Evolutionary conservation across 2,113 vertebrate genomes (phyloP), one percentile per base, ranked within the genome.

Genomic region (Saccopteryx bilineata): DNA sequence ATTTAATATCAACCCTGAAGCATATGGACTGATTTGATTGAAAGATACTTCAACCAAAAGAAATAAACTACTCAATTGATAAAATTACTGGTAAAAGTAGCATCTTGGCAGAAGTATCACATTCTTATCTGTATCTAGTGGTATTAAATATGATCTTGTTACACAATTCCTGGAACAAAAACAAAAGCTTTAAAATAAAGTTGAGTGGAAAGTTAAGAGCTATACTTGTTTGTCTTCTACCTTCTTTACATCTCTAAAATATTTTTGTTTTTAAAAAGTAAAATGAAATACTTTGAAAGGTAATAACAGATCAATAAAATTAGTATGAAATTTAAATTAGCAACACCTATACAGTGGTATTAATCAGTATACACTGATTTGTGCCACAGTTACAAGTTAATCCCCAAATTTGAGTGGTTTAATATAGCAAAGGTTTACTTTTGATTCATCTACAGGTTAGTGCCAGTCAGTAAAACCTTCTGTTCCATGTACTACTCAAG

Each of bases 271-370:
- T 65, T 15, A 65, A 87, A 91, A 93, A 69, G 5, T 66, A 63
- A 92, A 95, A 82, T 81, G 24, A 79, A 83, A 91, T 23, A 24
- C 63, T n/a, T 86, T 60, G 81, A 60, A 94, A 95, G 31, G 66
- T 54, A 2, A 56, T 68, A 93, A 79, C 4, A 75, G 39, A 88
- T 7, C 11, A 61, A 66, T 50, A 80, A 80, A 76, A 76, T 72
- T 66, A 71, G 14, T 9, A 15, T 60, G 19, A 86, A 95, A 39
- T 80, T 18, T 17, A 14, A 81, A 50, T 72, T 72, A 81, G 26
- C 50, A 91, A 58, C 11, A 79, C 88, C 50, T 90, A 52, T 48
- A 12, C 15, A 46, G 46, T 81, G 5, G 18, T n/a, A 52, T 68
- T 91, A 78, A 89, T 74, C 58, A 68, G 11, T 13, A 58, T 5